Base-by-base conservation (phyloP, 2,797 vertebrate genomes). In the Rallus crepitans region DNA sequence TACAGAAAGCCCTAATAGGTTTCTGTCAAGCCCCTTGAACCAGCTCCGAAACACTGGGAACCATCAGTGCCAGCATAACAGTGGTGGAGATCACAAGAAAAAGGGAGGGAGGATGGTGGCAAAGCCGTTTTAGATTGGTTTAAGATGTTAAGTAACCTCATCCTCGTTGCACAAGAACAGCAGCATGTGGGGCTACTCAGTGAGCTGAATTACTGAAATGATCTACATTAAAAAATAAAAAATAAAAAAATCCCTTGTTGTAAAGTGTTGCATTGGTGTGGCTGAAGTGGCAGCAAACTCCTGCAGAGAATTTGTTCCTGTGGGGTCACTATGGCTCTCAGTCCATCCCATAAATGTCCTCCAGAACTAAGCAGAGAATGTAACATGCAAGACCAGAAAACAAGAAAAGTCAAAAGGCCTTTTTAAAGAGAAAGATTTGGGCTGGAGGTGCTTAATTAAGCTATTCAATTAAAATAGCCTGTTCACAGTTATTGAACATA, bases 121-220 rank as follows among this genome's bases (percentile, higher is more conserved):
- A 90, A 83, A 82, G 35, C 45, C 4, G 1, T 27, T 75, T 87
- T 78, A 88, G 61, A 75, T 78, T 84, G 79, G 35, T 91, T 95
- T 75, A 84, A 91, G 63, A 65, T 93, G 82, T 66, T 90, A 73
- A 61, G 93, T 96, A 96, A 94, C 15, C 12, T 83, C 76, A n/a
- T 68, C 7, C 7, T 63, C 45, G 19, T 88, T 95, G 65, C 82
- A 81, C 50, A 90, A 93, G 76, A 71, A 25, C 2, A 72, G 47
- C 68, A 91, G 60, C 48, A 52, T 71, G 40, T 68, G 87, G 59
- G 64, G 64, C 40, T 85, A 16, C 65, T 88, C 72, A 82, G 60
- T 11, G 15, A 65, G 52, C 27, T 76, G 42, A 80, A 63, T 76
- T 80, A 73, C 56, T 85, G 71, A 82, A 77, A 80, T 31, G 9